Percentiles rank a stretch among this genome's conserved stretches.
phyloP scores from a whole-genome alignment of 2,888 invertebrate species.

The Leptinotarsa juncta region DNA sequence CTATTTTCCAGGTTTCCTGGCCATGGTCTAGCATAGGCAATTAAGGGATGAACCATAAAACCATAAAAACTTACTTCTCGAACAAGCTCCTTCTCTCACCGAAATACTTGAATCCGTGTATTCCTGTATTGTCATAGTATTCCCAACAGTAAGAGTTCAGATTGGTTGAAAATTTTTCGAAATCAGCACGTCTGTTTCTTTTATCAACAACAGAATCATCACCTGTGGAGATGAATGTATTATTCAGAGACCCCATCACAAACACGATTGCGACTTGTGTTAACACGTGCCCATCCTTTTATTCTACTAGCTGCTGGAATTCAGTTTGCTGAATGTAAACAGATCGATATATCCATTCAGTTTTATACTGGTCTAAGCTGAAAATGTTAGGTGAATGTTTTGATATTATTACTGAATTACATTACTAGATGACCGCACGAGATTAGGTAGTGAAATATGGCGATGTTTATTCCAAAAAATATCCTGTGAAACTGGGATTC shows the following conservation, averaged over 20 bases:
- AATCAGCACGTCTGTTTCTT: conserved; percentile 4
- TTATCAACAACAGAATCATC: background rate
- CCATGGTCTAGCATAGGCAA: no score
- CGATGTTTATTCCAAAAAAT: no score
- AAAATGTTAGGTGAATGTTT: background rate
- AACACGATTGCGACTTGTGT: background rate
- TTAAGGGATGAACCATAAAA: no score
- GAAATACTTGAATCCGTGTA: conserved; percentile 61
- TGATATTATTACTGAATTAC: background rate
- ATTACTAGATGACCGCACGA: no score
- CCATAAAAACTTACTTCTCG: conserved; percentile 53
- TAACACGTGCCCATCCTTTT: background rate
- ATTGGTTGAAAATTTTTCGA: conserved; percentile 18
- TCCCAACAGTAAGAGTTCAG: conserved; percentile 49
- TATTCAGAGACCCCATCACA: conserved; percentile 22
- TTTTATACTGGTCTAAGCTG: conserved; percentile 10
- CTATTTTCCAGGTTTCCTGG: no score
- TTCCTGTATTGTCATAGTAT: conserved; percentile 59
- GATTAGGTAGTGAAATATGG: no score
- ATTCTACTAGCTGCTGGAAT: background rate
- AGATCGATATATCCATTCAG: conserved; percentile 1
- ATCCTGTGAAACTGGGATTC: no score
- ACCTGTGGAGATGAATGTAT: conserved; percentile 20
- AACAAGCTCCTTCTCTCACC: conserved; percentile 54
- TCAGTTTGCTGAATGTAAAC: conserved; percentile 17